Evolutionary conservation across 2,797 vertebrate genomes (phyloP).

Genomic region (Gymnopithys bicolor): DNA sequence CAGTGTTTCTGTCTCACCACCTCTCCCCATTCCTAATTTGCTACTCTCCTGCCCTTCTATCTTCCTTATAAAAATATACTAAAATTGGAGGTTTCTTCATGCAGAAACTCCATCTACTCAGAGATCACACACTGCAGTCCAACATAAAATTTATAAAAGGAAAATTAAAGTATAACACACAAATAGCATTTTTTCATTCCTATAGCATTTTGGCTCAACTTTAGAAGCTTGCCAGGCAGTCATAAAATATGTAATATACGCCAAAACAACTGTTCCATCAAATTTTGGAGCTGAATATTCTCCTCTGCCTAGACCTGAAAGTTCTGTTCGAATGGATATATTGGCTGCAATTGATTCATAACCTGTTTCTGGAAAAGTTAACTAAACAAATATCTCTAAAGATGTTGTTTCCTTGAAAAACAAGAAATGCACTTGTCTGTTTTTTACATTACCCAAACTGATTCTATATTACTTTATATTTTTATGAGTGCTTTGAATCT

Average conservation of each 20-base stretch:
- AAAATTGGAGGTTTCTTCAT: not conserved
- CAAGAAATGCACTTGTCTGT: rapidly evolving
- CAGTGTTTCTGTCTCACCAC: not conserved
- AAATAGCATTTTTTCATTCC: not conserved
- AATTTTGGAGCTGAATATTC: not conserved
- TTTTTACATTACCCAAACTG: not conserved
- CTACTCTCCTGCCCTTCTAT: not conserved
- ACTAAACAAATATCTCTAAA: not conserved
- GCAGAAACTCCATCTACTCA: not conserved
- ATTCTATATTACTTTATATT: not conserved
- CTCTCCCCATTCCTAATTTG: not conserved
- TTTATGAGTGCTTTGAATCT: not conserved
- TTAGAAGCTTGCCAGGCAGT: not conserved
- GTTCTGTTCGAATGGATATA: not conserved
- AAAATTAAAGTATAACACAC: not conserved
- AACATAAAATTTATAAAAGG: not conserved
- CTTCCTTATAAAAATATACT: not conserved
- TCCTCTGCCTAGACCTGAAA: not conserved
- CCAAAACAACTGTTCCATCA: not conserved
- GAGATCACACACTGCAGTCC: not conserved
- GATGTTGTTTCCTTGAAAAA: not conserved
- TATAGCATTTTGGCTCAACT: not conserved
- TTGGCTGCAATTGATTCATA: not conserved
- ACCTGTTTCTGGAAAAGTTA: not conserved
- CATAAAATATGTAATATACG: not conserved